phyloP scores from a whole-genome alignment of 2,797 vertebrate genomes.

The Chromobotia macracanthus region DNA sequence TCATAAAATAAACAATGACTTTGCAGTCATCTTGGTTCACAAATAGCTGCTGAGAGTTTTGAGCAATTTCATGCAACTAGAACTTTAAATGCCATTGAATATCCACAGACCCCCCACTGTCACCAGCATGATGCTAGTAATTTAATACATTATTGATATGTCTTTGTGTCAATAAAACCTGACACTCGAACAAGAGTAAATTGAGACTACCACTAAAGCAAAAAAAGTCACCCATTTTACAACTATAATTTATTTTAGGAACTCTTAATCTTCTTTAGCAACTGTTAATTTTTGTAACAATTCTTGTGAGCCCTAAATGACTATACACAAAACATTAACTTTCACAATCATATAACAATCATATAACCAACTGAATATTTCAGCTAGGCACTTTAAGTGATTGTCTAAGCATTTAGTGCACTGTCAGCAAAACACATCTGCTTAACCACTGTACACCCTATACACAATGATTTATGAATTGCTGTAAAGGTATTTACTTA shows the following conservation, averaged over 20 bases:
- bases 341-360: neutral
- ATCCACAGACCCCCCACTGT: neutral
- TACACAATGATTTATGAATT: too few relatives aligned
- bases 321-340: neutral
- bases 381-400: neutral
- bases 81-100: conserved; percentile 1
- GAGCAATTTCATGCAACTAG: neutral
- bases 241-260: neutral
- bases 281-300: neutral
- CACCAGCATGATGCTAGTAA: neutral
- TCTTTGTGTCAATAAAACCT: conserved; percentile 6
- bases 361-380: neutral
- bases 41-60: neutral
- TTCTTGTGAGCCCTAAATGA: neutral
- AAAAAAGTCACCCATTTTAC: neutral
- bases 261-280: conserved; percentile 2
- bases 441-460: too few relatives aligned
- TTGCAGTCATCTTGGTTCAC: neutral
- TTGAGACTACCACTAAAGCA: neutral
- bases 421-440: too few relatives aligned
- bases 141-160: neutral
- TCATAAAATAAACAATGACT: conserved; percentile 40
- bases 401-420: too few relatives aligned
- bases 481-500: too few relatives aligned
- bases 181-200: conserved; percentile 2